Base-by-base conservation (phyloP, 2,888 invertebrate genomes). In the Scaptomyza parva region DNA sequence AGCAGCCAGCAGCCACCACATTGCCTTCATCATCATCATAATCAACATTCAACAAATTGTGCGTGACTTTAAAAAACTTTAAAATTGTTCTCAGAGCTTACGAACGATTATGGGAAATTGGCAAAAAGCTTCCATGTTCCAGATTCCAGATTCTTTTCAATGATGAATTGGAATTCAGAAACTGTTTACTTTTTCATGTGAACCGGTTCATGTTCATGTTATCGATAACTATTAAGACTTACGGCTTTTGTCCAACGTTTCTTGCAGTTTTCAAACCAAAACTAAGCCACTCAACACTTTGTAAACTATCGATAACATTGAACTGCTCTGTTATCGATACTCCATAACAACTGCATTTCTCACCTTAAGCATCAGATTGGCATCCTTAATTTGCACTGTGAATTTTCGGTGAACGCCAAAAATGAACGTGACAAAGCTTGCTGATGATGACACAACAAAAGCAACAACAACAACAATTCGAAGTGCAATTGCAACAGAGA, bases 351-450 rank as follows among this genome's bases (percentile, higher is more conserved):
- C n/a, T n/a, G n/a, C n/a, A n/a, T n/a, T n/a, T n/a, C 9, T n/a
- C 35, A 12, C 55, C 18, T 26, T 37, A n/a, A n/a, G n/a, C n/a
- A n/a, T n/a, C n/a, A n/a, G n/a, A n/a, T 37, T 37, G 9, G 37
- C 60, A 57, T 70, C 59, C 70, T 65, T 70, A 60, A 71, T 70
- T 70, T 66, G 51, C 17, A 17, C 54, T 55, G 58, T 44, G 50
- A 65, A 71, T 70, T 61, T 70, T 65, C 28, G 9, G 61, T 33
- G 17, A 58, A 55, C 35, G 70, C 65, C 69, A 54, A 73, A 74
- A 69, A 64, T 41, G 65, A 74, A 73, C 73, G 73, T 73, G 73
- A 74, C 73, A 73, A 74, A 73, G 73, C 69, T 73, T 73, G 60
- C 44, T 73, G 73, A 73, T 73, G 73, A 73, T 73, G 74, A 73